phyloP scores from a whole-genome alignment of 2,888 invertebrate genomes.

The Andrena marginata region DNA sequence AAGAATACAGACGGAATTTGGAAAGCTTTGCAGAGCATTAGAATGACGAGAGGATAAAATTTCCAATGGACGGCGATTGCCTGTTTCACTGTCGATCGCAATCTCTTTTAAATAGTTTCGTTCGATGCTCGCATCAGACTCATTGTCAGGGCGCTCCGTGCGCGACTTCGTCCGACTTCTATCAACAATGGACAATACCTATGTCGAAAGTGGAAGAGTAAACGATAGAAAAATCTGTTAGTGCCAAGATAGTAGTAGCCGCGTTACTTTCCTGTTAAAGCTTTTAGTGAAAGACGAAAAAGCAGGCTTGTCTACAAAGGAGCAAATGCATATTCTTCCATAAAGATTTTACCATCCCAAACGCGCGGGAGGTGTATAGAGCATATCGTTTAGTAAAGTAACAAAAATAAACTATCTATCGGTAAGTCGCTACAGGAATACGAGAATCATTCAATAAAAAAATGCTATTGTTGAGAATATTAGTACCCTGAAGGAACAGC shows the following conservation, averaged over 20 bases:
- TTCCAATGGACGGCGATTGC: constrained; percentile 57
- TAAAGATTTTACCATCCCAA: too few relatives aligned
- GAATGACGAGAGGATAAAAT: constrained; percentile 10
- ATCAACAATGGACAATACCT: constrained; percentile 10
- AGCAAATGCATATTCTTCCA: background rate
- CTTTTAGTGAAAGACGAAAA: background rate
- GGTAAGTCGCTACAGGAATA: background rate
- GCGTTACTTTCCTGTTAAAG: constrained; percentile 2
- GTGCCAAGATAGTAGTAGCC: constrained; percentile 14
- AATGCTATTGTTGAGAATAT: background rate
- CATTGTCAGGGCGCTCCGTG: background rate
- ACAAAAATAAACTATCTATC: background rate
- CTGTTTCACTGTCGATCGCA: constrained; percentile 27
- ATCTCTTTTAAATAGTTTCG: constrained; percentile 29
- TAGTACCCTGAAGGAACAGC: background rate
- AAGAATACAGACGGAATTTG: constrained; percentile 32
- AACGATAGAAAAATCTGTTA: constrained; percentile 11
- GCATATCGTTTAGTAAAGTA: background rate
- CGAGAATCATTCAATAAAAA: background rate
- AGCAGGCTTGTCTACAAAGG: background rate
- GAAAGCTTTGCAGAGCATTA: constrained; percentile 11
- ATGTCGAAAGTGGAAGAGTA: constrained; percentile 9
- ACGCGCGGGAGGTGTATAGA: too few relatives aligned
- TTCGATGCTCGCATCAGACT: constrained; percentile 37
- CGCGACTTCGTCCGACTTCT: background rate